Percentiles rank a stretch among this genome's conserved stretches.
Evolutionary conservation across 2,113 vertebrate species (phyloP).

Genomic region (Cryptotis parvus): DNA sequence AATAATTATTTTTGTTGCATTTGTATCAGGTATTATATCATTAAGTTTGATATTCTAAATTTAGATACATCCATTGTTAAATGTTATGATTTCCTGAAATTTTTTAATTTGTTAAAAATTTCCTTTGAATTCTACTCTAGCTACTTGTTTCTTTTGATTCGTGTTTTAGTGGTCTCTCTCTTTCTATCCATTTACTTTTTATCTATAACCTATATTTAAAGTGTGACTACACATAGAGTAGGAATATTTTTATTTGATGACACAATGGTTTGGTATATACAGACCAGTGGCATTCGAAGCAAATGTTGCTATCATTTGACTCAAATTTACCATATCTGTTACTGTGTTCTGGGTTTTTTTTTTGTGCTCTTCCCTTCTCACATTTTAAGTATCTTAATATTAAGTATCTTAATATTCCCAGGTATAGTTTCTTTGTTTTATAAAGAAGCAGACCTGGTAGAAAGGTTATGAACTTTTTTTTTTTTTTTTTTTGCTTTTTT

Average conservation of each 20-base stretch:
- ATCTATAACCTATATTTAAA: background rate
- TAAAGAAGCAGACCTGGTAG: too few relatives aligned
- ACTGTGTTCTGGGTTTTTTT: background rate
- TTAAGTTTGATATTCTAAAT: background rate
- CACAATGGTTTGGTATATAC: background rate
- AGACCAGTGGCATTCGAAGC: background rate
- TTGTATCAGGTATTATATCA: background rate
- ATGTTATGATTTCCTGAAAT: background rate
- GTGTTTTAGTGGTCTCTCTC: background rate
- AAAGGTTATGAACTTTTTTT: too few relatives aligned
- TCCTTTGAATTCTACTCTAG: background rate
- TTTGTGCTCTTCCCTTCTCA: too few relatives aligned
- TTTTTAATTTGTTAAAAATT: too few relatives aligned
- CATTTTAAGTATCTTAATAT: too few relatives aligned
- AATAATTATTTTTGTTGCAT: background rate
- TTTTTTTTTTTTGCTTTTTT: too few relatives aligned
- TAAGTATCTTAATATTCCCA: too few relatives aligned
- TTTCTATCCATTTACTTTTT: background rate
- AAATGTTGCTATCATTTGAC: background rate
- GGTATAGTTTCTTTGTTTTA: too few relatives aligned
- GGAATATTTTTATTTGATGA: background rate
- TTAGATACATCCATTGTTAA: background rate
- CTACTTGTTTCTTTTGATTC: background rate
- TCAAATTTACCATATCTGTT: background rate
- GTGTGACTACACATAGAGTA: background rate